Evolutionary conservation across 2,113 vertebrate genomes (phyloP).

Genomic region (Centropus unirufus): DNA sequence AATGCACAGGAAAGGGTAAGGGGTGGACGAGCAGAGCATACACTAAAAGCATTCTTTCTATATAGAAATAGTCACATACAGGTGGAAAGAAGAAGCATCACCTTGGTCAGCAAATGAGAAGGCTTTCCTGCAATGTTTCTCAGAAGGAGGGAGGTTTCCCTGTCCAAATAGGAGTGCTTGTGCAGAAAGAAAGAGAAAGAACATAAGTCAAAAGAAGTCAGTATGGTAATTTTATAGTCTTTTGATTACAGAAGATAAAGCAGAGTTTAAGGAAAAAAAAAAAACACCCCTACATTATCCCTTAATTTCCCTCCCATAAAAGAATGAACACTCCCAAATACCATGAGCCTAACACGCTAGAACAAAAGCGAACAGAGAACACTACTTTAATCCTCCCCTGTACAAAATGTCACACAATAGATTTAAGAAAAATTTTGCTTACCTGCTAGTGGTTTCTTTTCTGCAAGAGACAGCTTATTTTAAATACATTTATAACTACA

Average conservation of each 20-base stretch:
- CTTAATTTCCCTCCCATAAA: constrained; percentile 5
- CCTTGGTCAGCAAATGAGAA: constrained; percentile 99
- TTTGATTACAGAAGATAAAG: constrained; percentile 62
- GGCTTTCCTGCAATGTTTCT: constrained; percentile 99
- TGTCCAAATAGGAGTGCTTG: constrained; percentile 99
- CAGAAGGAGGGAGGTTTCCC: constrained; percentile 99
- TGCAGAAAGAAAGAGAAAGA: constrained; percentile 81
- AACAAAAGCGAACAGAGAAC: not conserved
- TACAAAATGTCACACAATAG: not conserved
- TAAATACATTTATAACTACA: not conserved
- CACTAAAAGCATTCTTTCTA: constrained; percentile 66
- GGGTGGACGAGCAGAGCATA: constrained; percentile 1
- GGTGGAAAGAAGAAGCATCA: constrained; percentile 84
- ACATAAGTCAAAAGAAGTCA: constrained; percentile 85
- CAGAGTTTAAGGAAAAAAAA: constrained; percentile 30
- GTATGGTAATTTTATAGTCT: constrained; percentile 77
- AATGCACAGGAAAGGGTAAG: not conserved
- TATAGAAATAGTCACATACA: constrained; percentile 73
- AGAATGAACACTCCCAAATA: not conserved
- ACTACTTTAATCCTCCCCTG: not conserved
- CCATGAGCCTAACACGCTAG: not conserved
- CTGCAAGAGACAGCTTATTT: constrained; percentile 33
- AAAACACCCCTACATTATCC: not conserved
- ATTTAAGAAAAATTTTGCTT: constrained; percentile 42
- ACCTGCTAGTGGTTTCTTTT: constrained; percentile 52